phyloP scores from a whole-genome alignment of 2,888 invertebrate species.

The Drosophila monieri region DNA sequence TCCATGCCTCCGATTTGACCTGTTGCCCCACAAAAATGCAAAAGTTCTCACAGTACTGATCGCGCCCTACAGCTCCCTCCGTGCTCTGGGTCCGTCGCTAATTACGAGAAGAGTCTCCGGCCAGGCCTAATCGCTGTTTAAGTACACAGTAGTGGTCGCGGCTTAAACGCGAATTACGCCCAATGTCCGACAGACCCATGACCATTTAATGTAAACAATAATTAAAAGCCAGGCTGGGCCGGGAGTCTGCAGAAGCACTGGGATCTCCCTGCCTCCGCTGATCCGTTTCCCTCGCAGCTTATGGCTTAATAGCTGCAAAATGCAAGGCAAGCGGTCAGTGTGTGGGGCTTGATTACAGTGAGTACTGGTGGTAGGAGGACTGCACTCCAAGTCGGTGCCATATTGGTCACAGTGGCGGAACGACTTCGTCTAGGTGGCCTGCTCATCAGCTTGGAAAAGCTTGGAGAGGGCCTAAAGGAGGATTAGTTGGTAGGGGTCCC shows the following conservation, averaged over 20 bases:
- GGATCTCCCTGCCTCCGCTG: constrained; percentile 13
- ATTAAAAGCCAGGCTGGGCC: constrained; percentile 66
- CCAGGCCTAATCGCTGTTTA: constrained; percentile 75
- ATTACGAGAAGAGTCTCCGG: constrained; percentile 52
- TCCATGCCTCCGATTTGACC: constrained; percentile 51
- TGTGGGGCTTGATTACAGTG: constrained; percentile 44
- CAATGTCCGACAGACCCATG: constrained; percentile 73
- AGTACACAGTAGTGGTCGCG: constrained; percentile 68
- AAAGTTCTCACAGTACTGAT: constrained; percentile 65
- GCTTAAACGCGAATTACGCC: constrained; percentile 79
- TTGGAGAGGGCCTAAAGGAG: not conserved
- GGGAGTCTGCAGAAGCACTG: constrained; percentile 21
- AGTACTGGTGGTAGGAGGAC: constrained; percentile 25
- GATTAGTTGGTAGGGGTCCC: not conserved
- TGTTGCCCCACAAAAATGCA: constrained; percentile 66
- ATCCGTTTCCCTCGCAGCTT: constrained; percentile 45
- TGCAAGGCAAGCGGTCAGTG: constrained; percentile 56
- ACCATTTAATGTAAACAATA: constrained; percentile 80
- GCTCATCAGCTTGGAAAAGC: not conserved
- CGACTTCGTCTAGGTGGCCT: constrained; percentile 41
- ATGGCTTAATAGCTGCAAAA: constrained; percentile 71
- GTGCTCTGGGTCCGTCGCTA: constrained; percentile 36
- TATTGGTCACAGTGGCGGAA: constrained; percentile 63
- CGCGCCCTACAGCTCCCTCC: constrained; percentile 9
- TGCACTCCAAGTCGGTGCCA: constrained; percentile 45